Base-by-base conservation (phyloP, 2,113 vertebrate species). In the Psettodes erumei region DNA sequence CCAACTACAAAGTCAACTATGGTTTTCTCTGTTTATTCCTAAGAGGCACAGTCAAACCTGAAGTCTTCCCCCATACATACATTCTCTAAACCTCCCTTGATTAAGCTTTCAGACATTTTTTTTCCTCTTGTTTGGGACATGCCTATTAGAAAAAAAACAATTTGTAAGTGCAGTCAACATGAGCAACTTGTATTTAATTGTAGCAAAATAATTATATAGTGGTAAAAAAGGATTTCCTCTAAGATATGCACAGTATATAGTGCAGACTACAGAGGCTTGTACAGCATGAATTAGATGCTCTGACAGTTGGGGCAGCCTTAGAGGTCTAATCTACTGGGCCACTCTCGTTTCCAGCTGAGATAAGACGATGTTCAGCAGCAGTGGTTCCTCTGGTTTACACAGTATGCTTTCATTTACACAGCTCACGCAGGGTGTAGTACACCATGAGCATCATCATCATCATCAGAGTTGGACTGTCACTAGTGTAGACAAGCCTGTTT, bases 341-440 rank as follows among this genome's bases (percentile, higher is more conserved):
- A 32, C 70, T 51, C 19, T 73, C 30, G 54, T 72, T 66, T 72
- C 42, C 18, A 53, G 56, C 40, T 56, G 69, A 32, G 58, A 80
- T 68, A 42, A 64, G 37, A 68, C 13, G 8, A 60, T n/a, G 21
- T 58, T 81, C 51, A 69, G 37, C 30, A 37, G 60, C 12, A 15
- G 64, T 28, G 32, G 30, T 15, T 48, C 64, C 45, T 25, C 18
- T 18, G 56, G 30, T 23, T 9, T 23, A 13, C 35, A 12, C 23
- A 16, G 48, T 10, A 18, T 21, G 50, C 8, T 40, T 43, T 27
- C 8, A 48, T 40, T 47, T 8, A 47, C 23, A 23, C 9, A 65
- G 37, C 45, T 21, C 16, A 33, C 19, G 10, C 18, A 10, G 25
- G 45, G 15, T 48, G 48, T 18, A 25, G 32, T 48, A 9, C 19